phyloP scores from a whole-genome alignment of 2,797 vertebrate genomes.

The Martes flavigula region DNA sequence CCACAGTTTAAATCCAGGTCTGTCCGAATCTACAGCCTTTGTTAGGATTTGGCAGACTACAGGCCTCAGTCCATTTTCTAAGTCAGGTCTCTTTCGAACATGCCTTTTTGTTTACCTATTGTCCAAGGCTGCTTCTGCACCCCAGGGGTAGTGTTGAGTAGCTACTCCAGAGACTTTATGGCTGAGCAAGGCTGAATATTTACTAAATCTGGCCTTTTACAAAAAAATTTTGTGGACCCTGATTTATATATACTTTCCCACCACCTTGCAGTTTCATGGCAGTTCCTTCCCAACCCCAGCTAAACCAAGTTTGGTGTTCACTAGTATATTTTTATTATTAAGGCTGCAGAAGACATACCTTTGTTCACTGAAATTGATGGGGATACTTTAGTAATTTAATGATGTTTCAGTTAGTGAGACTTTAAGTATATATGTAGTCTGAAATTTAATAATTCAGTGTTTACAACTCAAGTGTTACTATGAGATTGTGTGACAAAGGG shows the following conservation, averaged over 20 bases:
- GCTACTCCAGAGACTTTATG: neutral
- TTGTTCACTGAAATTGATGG: neutral
- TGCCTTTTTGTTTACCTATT: neutral
- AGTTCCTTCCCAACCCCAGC: neutral
- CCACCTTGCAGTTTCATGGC: neutral
- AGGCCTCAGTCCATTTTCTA: neutral
- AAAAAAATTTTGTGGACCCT: neutral
- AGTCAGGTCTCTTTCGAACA: neutral
- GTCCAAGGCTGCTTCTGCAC: neutral
- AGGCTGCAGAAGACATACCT: neutral
- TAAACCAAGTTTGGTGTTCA: neutral
- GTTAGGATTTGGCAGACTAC: neutral
- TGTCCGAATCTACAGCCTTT: neutral
- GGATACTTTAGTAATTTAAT: neutral
- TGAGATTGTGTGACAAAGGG: neutral
- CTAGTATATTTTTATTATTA: neutral
- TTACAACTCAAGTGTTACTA: neutral
- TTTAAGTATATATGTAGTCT: neutral
- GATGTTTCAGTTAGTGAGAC: neutral
- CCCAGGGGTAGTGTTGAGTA: neutral
- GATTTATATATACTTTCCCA: neutral
- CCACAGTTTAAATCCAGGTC: neutral
- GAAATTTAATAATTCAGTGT: neutral
- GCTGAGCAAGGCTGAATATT: neutral
- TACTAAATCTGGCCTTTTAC: neutral